Base-by-base conservation (phyloP, 1,140 invertebrate genomes). In the Scaptomyza montana region DNA sequence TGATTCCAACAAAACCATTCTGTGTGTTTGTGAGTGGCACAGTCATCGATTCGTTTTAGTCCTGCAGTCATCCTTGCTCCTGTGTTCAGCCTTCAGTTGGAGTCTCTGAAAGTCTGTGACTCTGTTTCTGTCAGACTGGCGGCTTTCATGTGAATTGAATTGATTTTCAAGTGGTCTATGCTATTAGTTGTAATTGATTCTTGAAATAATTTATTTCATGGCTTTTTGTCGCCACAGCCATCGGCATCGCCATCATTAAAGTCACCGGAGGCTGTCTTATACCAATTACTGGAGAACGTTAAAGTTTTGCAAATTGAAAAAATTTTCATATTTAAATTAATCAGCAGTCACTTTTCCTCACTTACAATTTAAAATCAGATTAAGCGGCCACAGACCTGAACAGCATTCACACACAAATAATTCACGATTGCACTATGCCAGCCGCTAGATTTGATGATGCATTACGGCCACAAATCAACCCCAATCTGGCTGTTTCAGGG, bases 171-270 rank as follows among this genome's bases (percentile, higher is more conserved):
- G 73, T 80, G 78, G 78, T 72, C 68, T 76, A 79, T 80, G 73
- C 78, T 79, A 76, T 80, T 80, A 80, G 77, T 76, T 79, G 77
- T 80, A 80, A 80, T 80, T 80, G 78, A 80, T 79, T 80, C 77
- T 79, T 80, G 78, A 80, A 80, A 80, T 80, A 80, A 80, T 80
- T 80, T 80, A 80, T 80, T 79, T 79, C 73, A 76, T 80, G 67
- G 63, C 78, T 73, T 80, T 79, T 73, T 80, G 77, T 80, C 77
- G 78, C 60, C 78, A 74, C 54, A 28, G 33, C 33, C 33, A 36
- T 80, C 77, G 78, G 55, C 78, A 74, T 59, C 19, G 33, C 33
- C 33, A 36, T 54, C 51, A 60, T 28, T 8, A 10, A 33, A 51
- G 21, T 51, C 49, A 51, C n/a, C 43, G n/a, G 1, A 47, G 47